These are phyloP conservation scores for Andrena haemorrhoa DNA, from an alignment of 2,888 invertebrate genomes.

Conservation along the genomic window DNA sequence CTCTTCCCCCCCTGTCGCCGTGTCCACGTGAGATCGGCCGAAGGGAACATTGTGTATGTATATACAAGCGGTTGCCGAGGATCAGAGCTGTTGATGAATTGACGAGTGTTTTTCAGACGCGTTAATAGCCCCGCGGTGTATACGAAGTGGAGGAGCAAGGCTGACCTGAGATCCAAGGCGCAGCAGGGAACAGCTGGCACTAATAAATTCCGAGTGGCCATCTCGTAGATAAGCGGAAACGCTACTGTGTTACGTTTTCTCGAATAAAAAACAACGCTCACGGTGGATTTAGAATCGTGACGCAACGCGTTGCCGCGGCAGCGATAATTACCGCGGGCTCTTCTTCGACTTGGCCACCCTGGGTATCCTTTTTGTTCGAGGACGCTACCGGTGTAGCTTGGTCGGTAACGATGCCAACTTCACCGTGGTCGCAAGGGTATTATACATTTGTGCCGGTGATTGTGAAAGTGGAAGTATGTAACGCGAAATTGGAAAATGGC, in stretches of 20 bases:
- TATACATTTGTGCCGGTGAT: too few species aligned
- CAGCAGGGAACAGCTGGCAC: conserved; percentile 42
- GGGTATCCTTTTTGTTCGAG: background rate
- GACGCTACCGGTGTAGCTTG: background rate
- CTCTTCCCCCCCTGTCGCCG: background rate
- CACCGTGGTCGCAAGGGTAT: too few species aligned
- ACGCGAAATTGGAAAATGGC: too few species aligned
- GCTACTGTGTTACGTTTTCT: conserved; percentile 8
- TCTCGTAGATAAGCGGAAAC: conserved; percentile 51
- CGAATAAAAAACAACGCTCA: conserved; percentile 4
- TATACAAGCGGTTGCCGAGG: background rate
- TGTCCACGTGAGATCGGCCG: conserved; percentile 24
- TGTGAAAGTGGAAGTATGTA: too few species aligned
- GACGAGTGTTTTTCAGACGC: conserved; percentile 4
- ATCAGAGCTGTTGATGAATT: too few species aligned
- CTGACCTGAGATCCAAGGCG: background rate
- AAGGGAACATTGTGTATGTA: background rate
- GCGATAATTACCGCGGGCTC: background rate
- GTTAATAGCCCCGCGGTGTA: conserved; percentile 11
- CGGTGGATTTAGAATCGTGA: conserved; percentile 15
- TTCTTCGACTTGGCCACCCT: background rate
- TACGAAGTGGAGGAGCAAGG: background rate
- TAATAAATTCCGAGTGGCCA: conserved; percentile 43
- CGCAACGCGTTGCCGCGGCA: background rate
- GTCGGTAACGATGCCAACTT: background rate